These are phyloP conservation scores for Mercenaria mercenaria DNA, from an alignment of 1,140 invertebrate genomes.

Conservation along the genomic window DNA sequence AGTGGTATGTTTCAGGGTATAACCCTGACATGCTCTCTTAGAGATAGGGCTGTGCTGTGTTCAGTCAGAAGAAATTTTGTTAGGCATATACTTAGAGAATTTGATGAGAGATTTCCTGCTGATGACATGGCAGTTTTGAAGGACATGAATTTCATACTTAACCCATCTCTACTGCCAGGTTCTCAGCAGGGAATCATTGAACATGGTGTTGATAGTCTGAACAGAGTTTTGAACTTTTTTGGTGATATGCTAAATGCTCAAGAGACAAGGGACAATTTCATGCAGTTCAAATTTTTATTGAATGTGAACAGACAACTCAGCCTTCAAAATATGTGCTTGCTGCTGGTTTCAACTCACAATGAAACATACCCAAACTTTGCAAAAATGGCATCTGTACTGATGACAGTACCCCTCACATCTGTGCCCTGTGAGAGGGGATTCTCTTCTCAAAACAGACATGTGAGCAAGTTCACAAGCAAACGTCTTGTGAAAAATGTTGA, in stretches of 20 bases:
- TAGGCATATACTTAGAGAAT: constrained; percentile 21
- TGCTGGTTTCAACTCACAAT: not conserved
- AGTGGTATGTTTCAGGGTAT: constrained; percentile 30
- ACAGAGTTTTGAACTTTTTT: constrained; percentile 17
- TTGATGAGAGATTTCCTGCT: constrained; percentile 51
- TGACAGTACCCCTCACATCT: constrained; percentile 63
- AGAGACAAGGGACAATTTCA: not conserved
- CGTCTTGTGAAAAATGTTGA: constrained; percentile 38
- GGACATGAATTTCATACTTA: constrained; percentile 30
- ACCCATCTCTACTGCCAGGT: constrained; percentile 16
- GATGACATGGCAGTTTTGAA: constrained; percentile 22
- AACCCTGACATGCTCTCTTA: not conserved
- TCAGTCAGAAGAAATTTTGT: constrained; percentile 23
- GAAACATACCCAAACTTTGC: constrained; percentile 63
- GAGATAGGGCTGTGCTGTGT: constrained; percentile 30
- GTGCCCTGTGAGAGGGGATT: constrained; percentile 68
- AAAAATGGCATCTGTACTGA: constrained; percentile 46
- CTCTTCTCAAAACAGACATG: constrained; percentile 58
- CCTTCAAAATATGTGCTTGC: constrained; percentile 34
- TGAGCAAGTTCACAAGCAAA: constrained; percentile 16
- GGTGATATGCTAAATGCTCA: constrained; percentile 27
- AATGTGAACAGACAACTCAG: constrained; percentile 47
- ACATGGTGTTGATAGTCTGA: constrained; percentile 36
- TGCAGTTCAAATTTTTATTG: constrained; percentile 47
- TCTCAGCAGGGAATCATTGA: not conserved